Percentiles rank a stretch among this genome's conserved stretches.
These are phyloP conservation scores for Teleopsis dalmanni DNA, from an alignment of 1,140 invertebrate genomes.

Conservation along the genomic window DNA sequence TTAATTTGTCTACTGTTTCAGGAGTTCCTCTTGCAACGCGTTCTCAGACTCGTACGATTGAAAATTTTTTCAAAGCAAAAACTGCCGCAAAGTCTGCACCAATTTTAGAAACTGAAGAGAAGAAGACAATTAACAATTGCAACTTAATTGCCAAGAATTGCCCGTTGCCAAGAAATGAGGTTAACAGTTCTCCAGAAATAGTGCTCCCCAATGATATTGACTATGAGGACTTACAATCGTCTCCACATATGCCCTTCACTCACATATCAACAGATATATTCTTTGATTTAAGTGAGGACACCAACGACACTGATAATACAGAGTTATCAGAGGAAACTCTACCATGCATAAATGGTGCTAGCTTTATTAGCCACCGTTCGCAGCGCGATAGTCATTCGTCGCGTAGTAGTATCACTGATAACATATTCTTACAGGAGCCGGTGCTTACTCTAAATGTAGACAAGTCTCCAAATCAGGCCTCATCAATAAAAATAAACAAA, in stretches of 20 bases:
- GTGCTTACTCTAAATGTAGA: slow-evolving; percentile 40
- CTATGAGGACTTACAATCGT: background rate
- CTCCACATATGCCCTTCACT: background rate
- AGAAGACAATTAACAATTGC: background rate
- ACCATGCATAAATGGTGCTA: slow-evolving; percentile 8
- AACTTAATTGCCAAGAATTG: background rate
- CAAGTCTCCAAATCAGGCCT: slow-evolving; percentile 39
- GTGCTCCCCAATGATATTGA: background rate
- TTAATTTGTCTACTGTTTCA: slow-evolving; percentile 7
- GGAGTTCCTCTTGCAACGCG: slow-evolving; percentile 37
- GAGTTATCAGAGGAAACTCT: slow-evolving; percentile 6
- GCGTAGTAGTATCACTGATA: slow-evolving; percentile 28
- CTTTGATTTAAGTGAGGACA: slow-evolving; percentile 10
- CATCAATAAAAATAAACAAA: slow-evolving; percentile 41
- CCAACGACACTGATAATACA: slow-evolving; percentile 9
- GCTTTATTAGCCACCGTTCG: slow-evolving; percentile 31
- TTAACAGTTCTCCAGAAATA: background rate
- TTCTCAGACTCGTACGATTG: slow-evolving; percentile 38
- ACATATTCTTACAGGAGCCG: slow-evolving; percentile 41
- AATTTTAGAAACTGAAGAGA: slow-evolving; percentile 2
- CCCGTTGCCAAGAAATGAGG: background rate
- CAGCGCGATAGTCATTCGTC: slow-evolving; percentile 15
- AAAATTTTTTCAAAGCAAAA: slow-evolving; percentile 38
- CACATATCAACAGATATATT: slow-evolving; percentile 3
- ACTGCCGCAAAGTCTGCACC: slow-evolving; percentile 21